Conservation (phyloP, 2,113 vertebrate genomes). For the Rhabdornis inornatus region DNA sequence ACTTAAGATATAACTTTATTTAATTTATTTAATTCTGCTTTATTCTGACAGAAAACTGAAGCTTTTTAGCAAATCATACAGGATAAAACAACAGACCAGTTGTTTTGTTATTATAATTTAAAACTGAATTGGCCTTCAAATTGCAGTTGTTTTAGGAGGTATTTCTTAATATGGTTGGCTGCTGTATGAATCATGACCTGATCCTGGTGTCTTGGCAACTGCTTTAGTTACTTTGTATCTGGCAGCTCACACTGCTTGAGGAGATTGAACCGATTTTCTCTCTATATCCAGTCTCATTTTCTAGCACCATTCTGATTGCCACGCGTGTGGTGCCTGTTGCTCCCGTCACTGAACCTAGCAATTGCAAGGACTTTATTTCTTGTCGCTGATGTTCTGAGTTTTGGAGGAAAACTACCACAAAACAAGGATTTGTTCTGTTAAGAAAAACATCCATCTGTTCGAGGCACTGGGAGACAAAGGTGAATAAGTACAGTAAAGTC, state of each 20-base stretch:
- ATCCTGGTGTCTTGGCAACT: slow-evolving; percentile 36
- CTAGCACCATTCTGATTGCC: not conserved
- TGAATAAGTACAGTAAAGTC: not conserved
- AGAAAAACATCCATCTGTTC: not conserved
- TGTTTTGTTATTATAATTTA: not conserved
- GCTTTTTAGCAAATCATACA: not conserved
- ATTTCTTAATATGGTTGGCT: not conserved
- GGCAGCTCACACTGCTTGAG: not conserved
- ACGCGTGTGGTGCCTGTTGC: not conserved
- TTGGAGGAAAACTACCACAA: not conserved
- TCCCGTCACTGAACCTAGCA: not conserved
- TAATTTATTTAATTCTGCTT: not conserved
- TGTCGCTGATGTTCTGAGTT: not conserved
- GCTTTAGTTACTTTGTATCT: not conserved
- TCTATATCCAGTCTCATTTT: not conserved
- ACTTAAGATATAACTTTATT: not conserved
- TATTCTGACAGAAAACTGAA: not conserved
- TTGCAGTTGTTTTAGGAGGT: not conserved
- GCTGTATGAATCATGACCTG: not conserved
- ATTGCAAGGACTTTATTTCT: not conserved
- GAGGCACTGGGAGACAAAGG: not conserved
- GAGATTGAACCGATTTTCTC: not conserved
- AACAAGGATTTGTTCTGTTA: not conserved
- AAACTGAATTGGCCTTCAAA: not conserved
- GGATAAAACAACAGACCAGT: not conserved